Base-by-base conservation (phyloP, 37 sponge, comb jelly and placozoan genomes). In the Petrosia ficiformis region DNA sequence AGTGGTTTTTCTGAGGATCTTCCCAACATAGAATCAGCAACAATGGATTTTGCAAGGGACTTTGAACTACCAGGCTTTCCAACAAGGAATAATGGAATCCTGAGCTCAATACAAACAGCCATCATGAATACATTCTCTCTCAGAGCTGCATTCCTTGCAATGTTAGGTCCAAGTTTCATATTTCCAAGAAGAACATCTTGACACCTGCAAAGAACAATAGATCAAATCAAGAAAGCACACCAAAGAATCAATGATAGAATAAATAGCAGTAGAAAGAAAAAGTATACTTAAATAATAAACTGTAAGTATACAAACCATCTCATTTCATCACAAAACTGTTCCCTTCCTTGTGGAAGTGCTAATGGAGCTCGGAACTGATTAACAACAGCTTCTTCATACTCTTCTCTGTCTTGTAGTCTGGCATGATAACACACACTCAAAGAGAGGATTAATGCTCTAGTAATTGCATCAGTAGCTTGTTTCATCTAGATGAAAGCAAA, bases 81-180 rank as follows among this genome's bases (percentile, higher is more conserved):
- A 25, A 97, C 95, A n/a, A 97, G 77, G 71, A 97, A 97, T 38
- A 97, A 85, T 43, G 98, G 98, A 28, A 97, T 97, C 60, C 84
- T 86, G 40, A 94, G 72, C 39, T 97, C 98, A 60, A 97, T 86
- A 70, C 98, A 97, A 22, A 97, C 86, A 11, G 86, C 84, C 95
- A 97, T 97, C 98, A 97, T 97, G 61, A 97, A 97, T 19, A 97
- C 92, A 87, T 94, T 97, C 76, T 97, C 98, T 65, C 88, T 86
- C 14, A 97, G 86, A 56, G 98, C 98, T 43, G 83, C 79, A 85
- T 97, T 97, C 67, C 77, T 78, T 42, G 95, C 98, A 70, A 97
- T 89, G 44, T 91, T 88, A 0, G 30, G 65, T 11, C 83, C 83
- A 1, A 88, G 48, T 16, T 48, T 10, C 88, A 88, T 88, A 33